Percentiles rank a stretch among this genome's conserved stretches.
Evolutionary conservation across 2,797 vertebrate species (phyloP).

Genomic region (Anguilla megastoma): DNA sequence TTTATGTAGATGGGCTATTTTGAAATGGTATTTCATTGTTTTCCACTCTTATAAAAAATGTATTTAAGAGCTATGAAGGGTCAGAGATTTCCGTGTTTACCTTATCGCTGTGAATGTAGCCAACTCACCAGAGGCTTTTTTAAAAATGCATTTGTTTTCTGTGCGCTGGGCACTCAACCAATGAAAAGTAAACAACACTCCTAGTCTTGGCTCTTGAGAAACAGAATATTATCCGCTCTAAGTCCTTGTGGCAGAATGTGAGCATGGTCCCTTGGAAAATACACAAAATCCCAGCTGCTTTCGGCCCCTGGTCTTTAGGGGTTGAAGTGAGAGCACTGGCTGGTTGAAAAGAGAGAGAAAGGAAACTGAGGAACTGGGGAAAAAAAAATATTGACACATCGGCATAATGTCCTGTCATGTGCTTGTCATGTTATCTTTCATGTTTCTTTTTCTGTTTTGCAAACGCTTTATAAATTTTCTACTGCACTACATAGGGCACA

Average conservation of each 20-base stretch:
- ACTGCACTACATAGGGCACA: background rate
- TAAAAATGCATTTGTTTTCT: background rate
- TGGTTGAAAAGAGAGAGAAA: background rate
- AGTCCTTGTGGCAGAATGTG: background rate
- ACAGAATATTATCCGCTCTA: background rate
- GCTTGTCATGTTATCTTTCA: background rate
- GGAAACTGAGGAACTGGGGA: background rate
- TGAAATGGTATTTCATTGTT: background rate
- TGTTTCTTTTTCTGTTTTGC: background rate
- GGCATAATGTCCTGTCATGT: background rate
- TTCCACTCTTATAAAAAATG: background rate
- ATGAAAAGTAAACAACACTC: background rate
- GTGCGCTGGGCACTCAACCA: background rate
- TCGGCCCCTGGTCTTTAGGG: background rate
- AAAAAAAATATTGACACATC: background rate
- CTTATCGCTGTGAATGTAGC: background rate
- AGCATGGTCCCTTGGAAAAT: background rate
- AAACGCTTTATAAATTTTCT: background rate
- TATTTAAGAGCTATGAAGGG: background rate
- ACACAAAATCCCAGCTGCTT: background rate
- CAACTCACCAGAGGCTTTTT: background rate
- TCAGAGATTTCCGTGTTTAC: background rate
- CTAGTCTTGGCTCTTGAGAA: conserved; percentile 15
- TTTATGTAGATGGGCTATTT: background rate
- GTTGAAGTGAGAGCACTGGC: background rate